Base-by-base conservation (phyloP, 2,888 invertebrate species). In the Catocala fraxini region DNA sequence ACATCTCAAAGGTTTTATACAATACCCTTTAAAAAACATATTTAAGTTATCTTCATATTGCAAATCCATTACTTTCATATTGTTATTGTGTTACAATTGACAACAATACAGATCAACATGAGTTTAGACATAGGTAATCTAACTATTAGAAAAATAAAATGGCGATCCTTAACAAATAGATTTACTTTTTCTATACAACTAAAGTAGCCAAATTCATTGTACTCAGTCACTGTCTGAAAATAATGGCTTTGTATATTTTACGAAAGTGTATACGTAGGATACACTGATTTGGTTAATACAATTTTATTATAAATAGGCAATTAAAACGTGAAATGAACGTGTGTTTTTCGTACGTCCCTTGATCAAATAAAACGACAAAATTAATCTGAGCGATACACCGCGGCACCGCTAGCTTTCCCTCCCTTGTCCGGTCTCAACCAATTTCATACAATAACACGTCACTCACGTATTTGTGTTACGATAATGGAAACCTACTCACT, bases 381-480 rank as follows among this genome's bases (percentile, higher is more conserved):
- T 88, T 86, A 88, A 88, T 87, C 85, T 84, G 82, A 56, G 53
- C 75, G 64, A 72, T 77, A 84, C 80, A 79, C 74, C 71, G 71
- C 49, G 75, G 84, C 80, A 79, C 74, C 71, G 71, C 49, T 35
- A 58, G 75, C 75, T 71, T 75, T 73, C 79, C 87, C 81, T 79
- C 77, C 69, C 71, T 65, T 62, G 74, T 79, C 83, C 85, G 76
- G 78, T 75, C 78, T 72, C 69, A 82, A 78, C 80, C 89, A 90
- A 91, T 91, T 89, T 90, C 87, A 85, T 87, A 90, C 82, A 91
- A 91, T 85, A 92, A 90, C 89, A 90, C 79, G 74, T 82, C 79
- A 81, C 73, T 82, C 79, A 80, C 73, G 77, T 84, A 85, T 86
- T 86, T 87, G 85, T 84, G 76, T 75, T 82, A 68, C 78, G 79